These are phyloP conservation scores for Amaurobius ferox DNA, from an alignment of 2,888 invertebrate genomes.

Conservation along the genomic window DNA sequence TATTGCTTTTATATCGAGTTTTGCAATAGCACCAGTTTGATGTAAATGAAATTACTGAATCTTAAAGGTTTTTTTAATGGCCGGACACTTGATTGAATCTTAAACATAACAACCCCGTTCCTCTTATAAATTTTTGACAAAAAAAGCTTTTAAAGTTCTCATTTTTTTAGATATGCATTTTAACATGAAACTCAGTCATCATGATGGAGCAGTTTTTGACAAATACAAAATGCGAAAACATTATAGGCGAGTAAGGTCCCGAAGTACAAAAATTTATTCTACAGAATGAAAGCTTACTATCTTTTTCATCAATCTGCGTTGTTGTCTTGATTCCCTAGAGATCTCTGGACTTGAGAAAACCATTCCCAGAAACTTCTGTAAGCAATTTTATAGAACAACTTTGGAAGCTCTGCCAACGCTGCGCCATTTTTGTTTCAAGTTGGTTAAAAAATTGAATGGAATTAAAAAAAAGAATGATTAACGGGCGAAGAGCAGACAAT, in stretches of 20 bases:
- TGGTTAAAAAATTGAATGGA: not conserved
- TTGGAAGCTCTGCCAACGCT: not conserved
- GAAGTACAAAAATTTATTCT: constrained; percentile 3
- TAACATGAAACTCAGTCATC: not conserved
- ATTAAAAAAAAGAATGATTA: not conserved
- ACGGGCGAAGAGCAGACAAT: not conserved
- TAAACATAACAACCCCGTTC: too few species aligned
- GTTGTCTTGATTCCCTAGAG: not conserved
- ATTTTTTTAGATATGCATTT: not conserved
- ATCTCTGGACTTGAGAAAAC: not conserved
- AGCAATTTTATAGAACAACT: constrained; percentile 3
- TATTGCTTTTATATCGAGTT: too few species aligned
- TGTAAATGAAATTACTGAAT: too few species aligned
- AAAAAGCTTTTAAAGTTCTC: too few species aligned
- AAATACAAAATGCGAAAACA: not conserved
- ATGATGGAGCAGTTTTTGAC: not conserved
- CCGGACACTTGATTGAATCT: too few species aligned
- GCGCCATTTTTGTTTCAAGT: not conserved
- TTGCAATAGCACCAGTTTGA: too few species aligned
- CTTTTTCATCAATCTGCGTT: constrained; percentile 7
- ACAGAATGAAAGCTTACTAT: constrained; percentile 14
- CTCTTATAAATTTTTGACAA: too few species aligned
- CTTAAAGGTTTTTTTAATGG: too few species aligned
- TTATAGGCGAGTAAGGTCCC: not conserved
- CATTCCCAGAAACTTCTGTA: constrained; percentile 20